Base-by-base conservation (phyloP, 2,888 invertebrate genomes). In the Vanessa cardui region DNA sequence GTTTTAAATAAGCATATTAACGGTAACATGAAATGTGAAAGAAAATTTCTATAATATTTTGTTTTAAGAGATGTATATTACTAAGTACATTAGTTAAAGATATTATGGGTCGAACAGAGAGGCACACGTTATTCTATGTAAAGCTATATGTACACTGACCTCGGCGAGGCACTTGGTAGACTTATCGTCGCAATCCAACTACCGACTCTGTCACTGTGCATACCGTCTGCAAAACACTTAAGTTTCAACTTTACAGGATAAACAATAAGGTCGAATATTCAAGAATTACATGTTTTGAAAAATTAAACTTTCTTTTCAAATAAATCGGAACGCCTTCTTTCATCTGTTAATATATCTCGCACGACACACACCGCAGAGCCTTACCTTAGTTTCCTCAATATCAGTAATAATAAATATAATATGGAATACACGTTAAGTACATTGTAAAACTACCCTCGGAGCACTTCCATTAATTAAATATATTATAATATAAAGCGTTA, bases 361-460 rank as follows among this genome's bases (percentile, higher is more conserved):
- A 69, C 69, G 54, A 72, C 67, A 65, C 64, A 67, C 67, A 61
- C 67, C 67, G 39, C 60, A 61, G 62, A 72, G 67, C 63, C 63
- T 62, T 62, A 54, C 52, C 60, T 67, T 68, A 61, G 26, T 20
- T 58, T 54, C 45, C 12, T 58, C 12, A 58, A 58, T 59, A 66
- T 66, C 62, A 58, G 58, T 66, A 69, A 59, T 63, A 64, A 60
- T 65, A 60, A 60, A 26, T 61, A 68, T 68, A 63, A 68, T 72
- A 71, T 81, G 78, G 87, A 86, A 82, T 89, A 89, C 82, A 87
- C 73, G 68, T 88, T 90, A 91, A 91, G 91, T 91, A 91, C 90
- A 87, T 82, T 81, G 75, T 80, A 78, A 79, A 78, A 80, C 85
- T 87, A 88, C 83, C 72, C 74, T 82, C 83, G 84, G 87, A 88